phyloP scores from a whole-genome alignment of 53 echinoderm and acorn worm genomes.

The Patiria pectinifera region DNA sequence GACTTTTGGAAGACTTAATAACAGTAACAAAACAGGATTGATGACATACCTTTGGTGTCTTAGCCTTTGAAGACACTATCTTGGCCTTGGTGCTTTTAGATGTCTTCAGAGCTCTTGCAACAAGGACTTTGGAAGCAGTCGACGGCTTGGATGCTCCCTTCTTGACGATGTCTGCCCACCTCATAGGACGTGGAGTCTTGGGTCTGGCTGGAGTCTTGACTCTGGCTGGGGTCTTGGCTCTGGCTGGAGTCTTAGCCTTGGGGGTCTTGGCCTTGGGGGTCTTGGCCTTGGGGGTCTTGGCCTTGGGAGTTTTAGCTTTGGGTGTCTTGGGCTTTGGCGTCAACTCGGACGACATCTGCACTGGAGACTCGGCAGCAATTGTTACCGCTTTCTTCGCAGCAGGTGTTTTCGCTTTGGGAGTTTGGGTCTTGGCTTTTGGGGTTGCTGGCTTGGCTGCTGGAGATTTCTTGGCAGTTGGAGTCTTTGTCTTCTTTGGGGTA shows the following conservation, averaged over 20 bases:
- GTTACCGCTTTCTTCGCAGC: slow-evolving; percentile 60
- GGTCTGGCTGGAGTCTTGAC: slow-evolving; percentile 74
- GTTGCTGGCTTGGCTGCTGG: slow-evolving; percentile 51
- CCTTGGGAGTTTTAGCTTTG: slow-evolving; percentile 50
- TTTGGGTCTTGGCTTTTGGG: slow-evolving; percentile 65
- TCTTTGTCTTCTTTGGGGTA: slow-evolving; percentile 68
- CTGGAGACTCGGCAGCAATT: slow-evolving; percentile 42
- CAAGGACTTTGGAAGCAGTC: slow-evolving; percentile 29
- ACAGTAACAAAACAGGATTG: background rate
- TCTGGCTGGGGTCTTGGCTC: slow-evolving; percentile 56
- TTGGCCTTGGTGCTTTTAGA: slow-evolving; percentile 24
- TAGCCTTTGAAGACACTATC: slow-evolving; percentile 55
- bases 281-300: slow-evolving; percentile 60
- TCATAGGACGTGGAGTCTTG: slow-evolving; percentile 71
- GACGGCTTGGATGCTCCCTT: slow-evolving; percentile 59
- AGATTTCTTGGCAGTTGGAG: slow-evolving; percentile 38
- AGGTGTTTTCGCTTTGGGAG: slow-evolving; percentile 37
- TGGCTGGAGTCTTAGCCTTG: slow-evolving; percentile 42
- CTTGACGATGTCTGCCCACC: slow-evolving; percentile 97
- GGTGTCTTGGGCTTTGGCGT: slow-evolving; percentile 42
- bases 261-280: slow-evolving; percentile 58
- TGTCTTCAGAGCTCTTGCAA: slow-evolving; percentile 40
- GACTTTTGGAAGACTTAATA: background rate
- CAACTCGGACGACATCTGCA: slow-evolving; percentile 63
- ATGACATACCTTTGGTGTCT: slow-evolving; percentile 86